Evolutionary conservation across 1,140 invertebrate genomes (phyloP).

Genomic region (Mesaphorura yosii): DNA sequence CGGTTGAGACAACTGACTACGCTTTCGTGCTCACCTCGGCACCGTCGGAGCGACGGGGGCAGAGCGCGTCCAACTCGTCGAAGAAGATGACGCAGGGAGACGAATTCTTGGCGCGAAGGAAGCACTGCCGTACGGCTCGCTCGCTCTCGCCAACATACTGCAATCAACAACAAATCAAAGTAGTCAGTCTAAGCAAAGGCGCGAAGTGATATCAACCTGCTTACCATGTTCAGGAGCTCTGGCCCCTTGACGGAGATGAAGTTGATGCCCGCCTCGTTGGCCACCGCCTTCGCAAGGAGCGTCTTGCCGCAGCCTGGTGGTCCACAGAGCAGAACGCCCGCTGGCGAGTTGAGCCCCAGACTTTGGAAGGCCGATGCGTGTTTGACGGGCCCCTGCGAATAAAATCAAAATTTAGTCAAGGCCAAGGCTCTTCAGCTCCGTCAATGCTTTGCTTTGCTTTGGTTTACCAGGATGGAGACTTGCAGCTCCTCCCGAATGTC

Average conservation of each 20-base stretch:
- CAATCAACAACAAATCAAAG: slow-evolving; percentile 30
- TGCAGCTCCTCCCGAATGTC: slow-evolving; percentile 80
- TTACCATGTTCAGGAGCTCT: slow-evolving; percentile 87
- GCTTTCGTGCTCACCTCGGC: slow-evolving; percentile 44
- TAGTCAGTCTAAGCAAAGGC: neutral
- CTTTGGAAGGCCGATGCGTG: slow-evolving; percentile 64
- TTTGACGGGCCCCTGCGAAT: slow-evolving; percentile 69
- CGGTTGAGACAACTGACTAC: neutral
- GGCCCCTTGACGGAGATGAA: slow-evolving; percentile 96
- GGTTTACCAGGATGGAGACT: slow-evolving; percentile 67
- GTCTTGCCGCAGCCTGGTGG: slow-evolving; percentile 84
- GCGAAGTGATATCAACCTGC: neutral
- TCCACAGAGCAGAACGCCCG: slow-evolving; percentile 82
- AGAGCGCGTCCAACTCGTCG: slow-evolving; percentile 95
- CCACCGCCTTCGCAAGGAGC: slow-evolving; percentile 81
- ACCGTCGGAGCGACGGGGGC: slow-evolving; percentile 69
- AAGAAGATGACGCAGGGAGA: slow-evolving; percentile 99
- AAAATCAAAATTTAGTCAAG: neutral
- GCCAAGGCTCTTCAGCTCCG: neutral
- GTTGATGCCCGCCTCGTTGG: slow-evolving; percentile 86
- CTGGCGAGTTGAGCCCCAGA: slow-evolving; percentile 63
- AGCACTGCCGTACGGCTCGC: slow-evolving; percentile 84
- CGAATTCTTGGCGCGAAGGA: slow-evolving; percentile 84
- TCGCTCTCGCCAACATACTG: slow-evolving; percentile 99
- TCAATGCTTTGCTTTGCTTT: neutral